phyloP scores from a whole-genome alignment of 2,888 invertebrate species.

The Monoplex corrugatus region DNA sequence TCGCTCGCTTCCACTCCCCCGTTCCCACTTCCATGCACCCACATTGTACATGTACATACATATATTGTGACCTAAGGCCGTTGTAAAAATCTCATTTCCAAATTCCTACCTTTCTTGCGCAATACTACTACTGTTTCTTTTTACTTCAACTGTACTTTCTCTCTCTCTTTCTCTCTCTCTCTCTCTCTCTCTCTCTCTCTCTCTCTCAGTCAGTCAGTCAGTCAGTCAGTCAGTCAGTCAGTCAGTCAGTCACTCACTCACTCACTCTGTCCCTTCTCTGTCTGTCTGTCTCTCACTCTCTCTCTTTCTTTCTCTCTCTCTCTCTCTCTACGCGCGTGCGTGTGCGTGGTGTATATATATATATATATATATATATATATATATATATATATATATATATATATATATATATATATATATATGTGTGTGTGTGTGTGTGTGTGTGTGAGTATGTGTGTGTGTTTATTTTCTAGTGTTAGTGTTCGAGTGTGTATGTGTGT shows the following conservation, averaged over 20 bases:
- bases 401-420: background rate
- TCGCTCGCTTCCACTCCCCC: too few relatives aligned
- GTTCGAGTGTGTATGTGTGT: too few relatives aligned
- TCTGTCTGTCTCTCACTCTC: background rate
- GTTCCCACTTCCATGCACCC: background rate
- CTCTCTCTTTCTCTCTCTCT: background rate
- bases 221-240: background rate
- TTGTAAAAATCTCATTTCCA: too few relatives aligned
- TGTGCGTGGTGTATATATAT: background rate
- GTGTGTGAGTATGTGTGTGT: background rate
- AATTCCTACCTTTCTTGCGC: too few relatives aligned
- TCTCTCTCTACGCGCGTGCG: background rate
- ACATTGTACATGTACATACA: too few relatives aligned
- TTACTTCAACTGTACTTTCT: too few relatives aligned
- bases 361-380: too few relatives aligned
- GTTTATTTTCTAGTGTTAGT: too few relatives aligned
- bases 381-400: too few relatives aligned
- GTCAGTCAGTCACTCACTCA: too few relatives aligned
- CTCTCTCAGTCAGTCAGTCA: background rate
- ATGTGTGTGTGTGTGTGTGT: background rate
- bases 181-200: background rate
- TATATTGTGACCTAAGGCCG: too few relatives aligned
- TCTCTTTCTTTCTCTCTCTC: background rate
- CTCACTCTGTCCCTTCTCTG: background rate
- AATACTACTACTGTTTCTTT: too few relatives aligned